Percentiles rank a stretch among this genome's conserved stretches.
Evolutionary conservation across 2,888 invertebrate species (phyloP).

Genomic region (Ctenicera cuprea): DNA sequence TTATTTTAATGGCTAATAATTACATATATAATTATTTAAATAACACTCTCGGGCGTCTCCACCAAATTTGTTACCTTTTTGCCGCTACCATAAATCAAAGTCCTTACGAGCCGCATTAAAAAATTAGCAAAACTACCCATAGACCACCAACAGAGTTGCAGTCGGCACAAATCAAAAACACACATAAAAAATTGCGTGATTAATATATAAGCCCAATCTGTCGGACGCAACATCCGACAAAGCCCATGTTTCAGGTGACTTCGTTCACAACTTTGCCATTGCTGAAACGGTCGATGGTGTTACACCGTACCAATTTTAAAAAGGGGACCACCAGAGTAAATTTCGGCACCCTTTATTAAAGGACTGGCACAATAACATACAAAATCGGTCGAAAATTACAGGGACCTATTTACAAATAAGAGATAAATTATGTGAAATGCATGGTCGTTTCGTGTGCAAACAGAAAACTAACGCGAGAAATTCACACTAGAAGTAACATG

Average conservation of each 20-base stretch:
- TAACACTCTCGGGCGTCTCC: too few relatives aligned
- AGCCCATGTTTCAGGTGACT: conserved; percentile 1
- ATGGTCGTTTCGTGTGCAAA: too few relatives aligned
- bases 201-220: conserved; percentile 11
- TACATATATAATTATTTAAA: too few relatives aligned
- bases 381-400: conserved; percentile 1
- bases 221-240: neutral
- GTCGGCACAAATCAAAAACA: conserved; percentile 27
- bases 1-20: too few relatives aligned
- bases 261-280: neutral
- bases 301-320: neutral
- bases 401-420: neutral
- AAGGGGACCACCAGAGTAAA: neutral
- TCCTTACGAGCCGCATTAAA: neutral
- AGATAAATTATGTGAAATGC: too few relatives aligned
- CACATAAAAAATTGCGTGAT: conserved; percentile 22
- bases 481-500: too few relatives aligned
- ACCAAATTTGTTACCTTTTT: too few relatives aligned
- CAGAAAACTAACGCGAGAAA: too few relatives aligned
- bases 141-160: conserved; percentile 17
- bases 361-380: neutral
- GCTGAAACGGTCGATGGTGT: neutral
- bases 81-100: too few relatives aligned
- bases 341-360: neutral
- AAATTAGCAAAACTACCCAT: conserved; percentile 6